Evolutionary conservation across 2,888 invertebrate species (phyloP).

Genomic region (Tachina fera): DNA sequence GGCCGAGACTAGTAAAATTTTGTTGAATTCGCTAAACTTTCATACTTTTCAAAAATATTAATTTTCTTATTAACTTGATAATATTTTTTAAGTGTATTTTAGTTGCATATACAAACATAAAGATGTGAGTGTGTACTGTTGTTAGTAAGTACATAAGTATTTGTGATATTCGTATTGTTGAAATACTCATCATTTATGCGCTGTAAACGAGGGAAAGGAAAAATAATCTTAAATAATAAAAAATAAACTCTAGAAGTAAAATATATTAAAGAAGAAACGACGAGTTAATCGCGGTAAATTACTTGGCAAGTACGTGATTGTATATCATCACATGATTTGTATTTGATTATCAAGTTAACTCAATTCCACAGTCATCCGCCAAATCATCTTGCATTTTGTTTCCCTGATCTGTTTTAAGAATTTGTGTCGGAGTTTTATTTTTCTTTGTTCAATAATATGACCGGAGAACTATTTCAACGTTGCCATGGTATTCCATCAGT

Average conservation of each 20-base stretch:
- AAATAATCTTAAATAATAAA: neutral
- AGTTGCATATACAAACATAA: too few relatives aligned
- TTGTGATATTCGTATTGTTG: conserved; percentile 54
- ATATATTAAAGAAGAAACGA: conserved; percentile 57
- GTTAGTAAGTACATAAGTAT: conserved; percentile 37
- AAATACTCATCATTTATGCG: conserved; percentile 62
- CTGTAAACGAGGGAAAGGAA: conserved; percentile 45
- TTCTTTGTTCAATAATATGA: conserved; percentile 37
- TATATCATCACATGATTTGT: conserved; percentile 64
- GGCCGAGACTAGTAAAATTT: too few relatives aligned
- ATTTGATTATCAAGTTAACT: conserved; percentile 64
- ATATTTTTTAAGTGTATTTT: conserved; percentile 35
- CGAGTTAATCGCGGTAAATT: conserved; percentile 71
- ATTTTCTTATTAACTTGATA: neutral
- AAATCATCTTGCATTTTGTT: conserved; percentile 63
- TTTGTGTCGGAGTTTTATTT: conserved; percentile 34
- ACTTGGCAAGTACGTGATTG: conserved; percentile 71
- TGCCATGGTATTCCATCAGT: conserved; percentile 20
- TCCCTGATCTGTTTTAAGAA: conserved; percentile 50
- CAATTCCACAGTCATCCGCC: conserved; percentile 59
- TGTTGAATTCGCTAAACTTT: too few relatives aligned
- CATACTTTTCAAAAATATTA: neutral
- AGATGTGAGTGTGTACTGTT: too few relatives aligned
- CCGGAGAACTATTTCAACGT: conserved; percentile 42
- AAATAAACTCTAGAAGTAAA: conserved; percentile 13